Evolutionary conservation across 2,888 invertebrate genomes (phyloP), one percentile per base, ranked within the genome.

Genomic region (Andrena praecox): DNA sequence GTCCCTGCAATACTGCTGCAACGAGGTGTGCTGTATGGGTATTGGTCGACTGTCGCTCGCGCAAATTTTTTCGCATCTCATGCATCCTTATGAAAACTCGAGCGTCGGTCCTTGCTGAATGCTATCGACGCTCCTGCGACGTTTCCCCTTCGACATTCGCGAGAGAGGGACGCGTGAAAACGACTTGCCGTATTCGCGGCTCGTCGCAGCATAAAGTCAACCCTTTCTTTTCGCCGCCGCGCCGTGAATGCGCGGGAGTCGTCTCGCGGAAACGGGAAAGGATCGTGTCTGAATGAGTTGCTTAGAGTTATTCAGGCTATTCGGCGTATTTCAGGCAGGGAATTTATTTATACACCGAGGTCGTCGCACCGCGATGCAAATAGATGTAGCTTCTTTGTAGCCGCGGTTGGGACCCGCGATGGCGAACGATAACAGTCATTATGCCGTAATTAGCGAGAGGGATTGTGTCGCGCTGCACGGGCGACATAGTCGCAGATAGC

Each of bases 281-380:
- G 52, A 24, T 29, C 27, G 1, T 4, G 52, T 42, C 8, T 80
- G 60, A 78, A 80, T 78, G 66, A 54, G 52, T 59, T 42, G 60
- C 33, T 80, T 24, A 54, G 33, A 72, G 60, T 48, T 80, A 80
- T 78, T 79, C 72, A 79, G n/a, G 27, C 66, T 78, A 80, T 80
- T 78, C 80, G 24, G 60, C 27, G 66, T 67, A 78, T 71, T 78
- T 72, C 42, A 54, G 60, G 33, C 79, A 16, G 10, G 8, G 29
- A 48, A 66, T 71, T 60, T 78, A 72, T 72, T 80, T 80, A 78
- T 79, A 78, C 52, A 27, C 6, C 27, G 29, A 29, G 79, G 59
- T 78, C 80, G 31, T 71, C 72, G 80, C 50, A 66, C 71, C 52
- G 10, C 6, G 7, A 29, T 54, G 48, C 33, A 80, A 80, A 80